Conservation (phyloP, 2,888 invertebrate species). For the Trichogramma evanescens region DNA sequence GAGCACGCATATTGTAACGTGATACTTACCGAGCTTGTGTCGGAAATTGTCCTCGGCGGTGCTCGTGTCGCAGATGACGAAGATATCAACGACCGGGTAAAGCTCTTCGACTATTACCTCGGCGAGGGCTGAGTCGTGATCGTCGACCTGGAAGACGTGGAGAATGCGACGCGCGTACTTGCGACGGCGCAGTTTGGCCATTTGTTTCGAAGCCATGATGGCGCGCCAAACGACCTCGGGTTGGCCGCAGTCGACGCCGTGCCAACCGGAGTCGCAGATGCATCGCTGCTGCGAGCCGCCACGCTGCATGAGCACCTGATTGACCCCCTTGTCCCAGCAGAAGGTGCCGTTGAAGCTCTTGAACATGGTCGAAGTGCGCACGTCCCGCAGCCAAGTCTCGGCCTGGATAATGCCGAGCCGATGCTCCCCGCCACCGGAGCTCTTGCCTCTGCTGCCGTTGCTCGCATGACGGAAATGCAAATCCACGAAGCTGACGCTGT, state of each 20-base stretch:
- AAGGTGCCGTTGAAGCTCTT: constrained; percentile 35
- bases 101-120: constrained; percentile 60
- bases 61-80: constrained; percentile 54
- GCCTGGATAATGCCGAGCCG: constrained; percentile 31
- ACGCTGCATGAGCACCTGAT: constrained; percentile 32
- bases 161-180: constrained; percentile 51
- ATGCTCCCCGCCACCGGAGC: neutral
- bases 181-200: constrained; percentile 46
- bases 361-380: constrained; percentile 36
- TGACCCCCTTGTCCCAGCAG: constrained; percentile 39
- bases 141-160: constrained; percentile 52
- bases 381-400: constrained; percentile 34
- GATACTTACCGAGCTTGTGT: constrained; percentile 39
- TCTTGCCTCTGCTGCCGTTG: constrained; percentile 5
- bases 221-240: constrained; percentile 63
- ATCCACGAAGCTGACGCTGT: constrained; percentile 40
- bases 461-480: constrained; percentile 14
- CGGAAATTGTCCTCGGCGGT: constrained; percentile 45
- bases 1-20: neutral
- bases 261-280: constrained; percentile 57
- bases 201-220: constrained; percentile 53
- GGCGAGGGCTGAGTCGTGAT: constrained; percentile 52
- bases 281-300: constrained; percentile 40
- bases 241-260: constrained; percentile 60
- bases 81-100: constrained; percentile 57